Conservation (phyloP, 2,888 invertebrate genomes). For the Helicoverpa assulta region DNA sequence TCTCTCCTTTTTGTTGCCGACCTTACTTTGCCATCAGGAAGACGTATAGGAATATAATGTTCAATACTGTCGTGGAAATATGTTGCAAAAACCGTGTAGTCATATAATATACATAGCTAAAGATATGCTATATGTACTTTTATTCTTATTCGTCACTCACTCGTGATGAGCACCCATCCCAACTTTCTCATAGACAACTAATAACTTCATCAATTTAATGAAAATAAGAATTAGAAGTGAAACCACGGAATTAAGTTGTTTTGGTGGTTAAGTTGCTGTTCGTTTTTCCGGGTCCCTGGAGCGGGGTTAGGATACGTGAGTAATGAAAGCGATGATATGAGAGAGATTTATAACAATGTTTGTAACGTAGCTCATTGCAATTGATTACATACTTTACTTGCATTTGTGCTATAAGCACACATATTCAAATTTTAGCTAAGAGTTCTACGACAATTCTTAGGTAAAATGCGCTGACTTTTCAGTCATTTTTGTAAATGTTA, state of each 20-base stretch:
- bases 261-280: constrained; percentile 49
- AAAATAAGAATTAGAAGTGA: constrained; percentile 48
- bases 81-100: neutral
- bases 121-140: too few relatives aligned
- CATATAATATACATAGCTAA: too few relatives aligned
- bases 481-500: too few relatives aligned
- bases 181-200: constrained; percentile 14
- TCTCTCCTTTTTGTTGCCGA: constrained; percentile 59
- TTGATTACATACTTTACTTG: too few relatives aligned
- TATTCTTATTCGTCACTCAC: constrained; percentile 21
- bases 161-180: constrained; percentile 20
- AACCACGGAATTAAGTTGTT: constrained; percentile 41
- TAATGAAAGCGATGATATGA: constrained; percentile 24
- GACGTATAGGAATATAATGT: constrained; percentile 27
- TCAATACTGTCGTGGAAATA: neutral
- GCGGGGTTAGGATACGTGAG: neutral
- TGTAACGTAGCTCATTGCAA: too few relatives aligned
- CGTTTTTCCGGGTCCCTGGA: constrained; percentile 46
- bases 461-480: too few relatives aligned
- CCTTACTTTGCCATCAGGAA: constrained; percentile 63
- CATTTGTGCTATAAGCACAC: too few relatives aligned
- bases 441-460: too few relatives aligned
- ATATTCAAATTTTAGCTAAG: too few relatives aligned
- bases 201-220: constrained; percentile 48
- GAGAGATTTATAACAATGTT: neutral